A percentile compares a stretch with the other conserved stretches of the same genome.
phyloP scores from a whole-genome alignment of 2,113 vertebrate genomes.

The Platysteira castanea region DNA sequence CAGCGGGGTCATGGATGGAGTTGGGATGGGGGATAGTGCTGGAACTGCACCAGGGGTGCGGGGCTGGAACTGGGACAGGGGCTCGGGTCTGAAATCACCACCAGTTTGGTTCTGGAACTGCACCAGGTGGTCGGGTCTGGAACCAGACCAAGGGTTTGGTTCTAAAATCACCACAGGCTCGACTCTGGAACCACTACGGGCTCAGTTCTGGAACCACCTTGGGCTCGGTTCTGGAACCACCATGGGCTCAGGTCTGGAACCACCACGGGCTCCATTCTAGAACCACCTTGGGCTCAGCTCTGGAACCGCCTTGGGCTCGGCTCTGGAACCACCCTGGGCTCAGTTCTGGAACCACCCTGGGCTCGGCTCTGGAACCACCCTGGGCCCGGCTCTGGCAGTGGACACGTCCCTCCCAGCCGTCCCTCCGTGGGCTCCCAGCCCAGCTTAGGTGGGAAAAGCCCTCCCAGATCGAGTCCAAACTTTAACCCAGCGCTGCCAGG shows the following conservation, averaged over 20 bases:
- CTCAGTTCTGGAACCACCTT: neutral
- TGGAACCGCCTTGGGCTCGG: accelerated
- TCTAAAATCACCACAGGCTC: neutral
- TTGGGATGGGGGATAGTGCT: neutral
- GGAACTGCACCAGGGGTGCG: no score
- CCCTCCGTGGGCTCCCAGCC: accelerated
- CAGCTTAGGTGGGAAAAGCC: accelerated
- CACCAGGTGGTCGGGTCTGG: accelerated
- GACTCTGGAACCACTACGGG: no score
- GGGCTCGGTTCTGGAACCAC: accelerated
- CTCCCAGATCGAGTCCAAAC: accelerated
- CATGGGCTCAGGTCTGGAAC: neutral
- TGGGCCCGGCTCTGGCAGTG: neutral
- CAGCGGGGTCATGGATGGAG: no score
- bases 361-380: neutral
- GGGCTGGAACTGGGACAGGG: neutral
- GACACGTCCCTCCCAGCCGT: neutral
- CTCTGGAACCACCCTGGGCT: neutral
- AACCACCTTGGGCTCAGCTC: neutral
- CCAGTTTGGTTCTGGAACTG: accelerated
- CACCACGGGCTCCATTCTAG: neutral
- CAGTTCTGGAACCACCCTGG: neutral
- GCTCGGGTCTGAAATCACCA: neutral
- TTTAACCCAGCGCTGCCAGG: accelerated
- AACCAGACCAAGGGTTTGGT: no score